Evolutionary conservation across 2,888 invertebrate genomes (phyloP), one percentile per base, ranked within the genome.

Genomic region (Notocelia uddmanniana): DNA sequence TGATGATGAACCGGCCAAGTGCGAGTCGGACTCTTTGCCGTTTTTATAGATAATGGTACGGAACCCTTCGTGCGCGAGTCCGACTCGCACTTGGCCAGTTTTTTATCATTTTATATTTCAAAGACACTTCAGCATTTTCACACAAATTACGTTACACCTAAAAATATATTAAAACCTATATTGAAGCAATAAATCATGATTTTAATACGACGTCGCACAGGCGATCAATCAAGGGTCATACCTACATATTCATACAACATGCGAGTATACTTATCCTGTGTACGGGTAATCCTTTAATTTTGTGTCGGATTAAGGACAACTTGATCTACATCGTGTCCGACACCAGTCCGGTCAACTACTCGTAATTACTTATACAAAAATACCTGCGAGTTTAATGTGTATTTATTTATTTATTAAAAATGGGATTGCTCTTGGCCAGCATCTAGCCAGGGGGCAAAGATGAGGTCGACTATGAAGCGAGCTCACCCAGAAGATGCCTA

Each of bases 171-270:
- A 62, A 62, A 63, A 52, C 15, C 21, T 52, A 63, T 34, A 52
- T 63, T 34, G 63, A 15, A 34, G 52, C 21, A 34, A 63, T 63
- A 52, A 63, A 63, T 63, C 63, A 63, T 52, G 34, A 63, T 63
- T 50, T 63, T 52, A 63, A 52, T 52, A 52, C 34, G 19, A 34
- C 31, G 63, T 63, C 63, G 34, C 50, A 26, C 15, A 3, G 9
- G 18, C 18, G 67, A 71, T 67, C 63, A 63, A 63, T 63, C 63
- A 52, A 34, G 50, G 5, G 31, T 19, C 48, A 26, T n/a, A 31
- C 31, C 5, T 50, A 19, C 15, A 63, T 50, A 63, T 62, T 62
- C 60, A 48, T 26, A 26, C 48, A 45, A 41, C 34, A 23, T 48
- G 60, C n/a, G n/a, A n/a, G n/a, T n/a, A n/a, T n/a, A n/a, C n/a